phyloP scores from a whole-genome alignment of 1,140 invertebrate genomes.

The Metopolophium dirhodum region DNA sequence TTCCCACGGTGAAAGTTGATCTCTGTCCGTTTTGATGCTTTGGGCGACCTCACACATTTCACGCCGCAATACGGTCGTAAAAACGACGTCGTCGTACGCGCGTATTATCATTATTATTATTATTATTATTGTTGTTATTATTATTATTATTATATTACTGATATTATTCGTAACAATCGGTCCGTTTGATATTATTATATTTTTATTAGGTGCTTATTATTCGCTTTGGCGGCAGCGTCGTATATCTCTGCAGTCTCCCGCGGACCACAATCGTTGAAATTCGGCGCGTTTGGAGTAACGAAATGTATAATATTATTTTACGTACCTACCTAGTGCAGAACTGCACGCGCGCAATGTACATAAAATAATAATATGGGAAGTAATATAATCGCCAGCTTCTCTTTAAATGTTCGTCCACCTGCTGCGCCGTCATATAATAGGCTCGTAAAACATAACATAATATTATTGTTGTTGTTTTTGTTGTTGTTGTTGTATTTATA shows the following conservation, averaged over 20 bases:
- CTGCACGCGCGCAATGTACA: too few relatives aligned
- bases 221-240: neutral
- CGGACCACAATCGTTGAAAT: neutral
- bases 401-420: neutral
- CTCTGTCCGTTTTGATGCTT: constrained; percentile 52
- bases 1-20: constrained; percentile 57
- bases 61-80: constrained; percentile 24
- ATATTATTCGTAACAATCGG: neutral
- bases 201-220: neutral
- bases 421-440: neutral
- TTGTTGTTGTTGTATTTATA: neutral
- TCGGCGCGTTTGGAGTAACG: neutral
- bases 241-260: neutral
- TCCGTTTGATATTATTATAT: neutral
- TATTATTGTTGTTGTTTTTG: too few relatives aligned
- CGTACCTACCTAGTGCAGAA: neutral
- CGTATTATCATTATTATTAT: neutral
- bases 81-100: neutral
- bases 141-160: neutral
- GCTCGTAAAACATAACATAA: neutral
- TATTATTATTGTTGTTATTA: neutral
- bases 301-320: neutral
- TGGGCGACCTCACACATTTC: constrained; percentile 48
- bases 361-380: too few relatives aligned
- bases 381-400: neutral